Percentiles rank a stretch among this genome's conserved stretches.
These are phyloP conservation scores for Cryptotermes secundus DNA, from an alignment of 1,140 invertebrate species.

Conservation along the genomic window DNA sequence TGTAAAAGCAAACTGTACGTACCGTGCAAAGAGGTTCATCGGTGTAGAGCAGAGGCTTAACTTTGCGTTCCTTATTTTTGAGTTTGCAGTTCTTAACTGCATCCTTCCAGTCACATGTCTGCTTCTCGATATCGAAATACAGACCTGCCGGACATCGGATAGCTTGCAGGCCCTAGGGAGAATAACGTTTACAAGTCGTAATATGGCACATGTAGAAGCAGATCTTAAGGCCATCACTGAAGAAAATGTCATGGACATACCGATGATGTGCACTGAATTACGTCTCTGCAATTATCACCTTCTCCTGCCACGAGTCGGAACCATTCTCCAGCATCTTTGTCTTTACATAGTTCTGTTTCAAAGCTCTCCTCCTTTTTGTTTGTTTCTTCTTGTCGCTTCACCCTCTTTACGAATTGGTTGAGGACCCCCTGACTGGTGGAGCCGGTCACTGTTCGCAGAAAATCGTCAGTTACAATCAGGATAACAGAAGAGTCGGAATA, in stretches of 20 bases:
- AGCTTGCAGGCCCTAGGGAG: constrained; percentile 78
- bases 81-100: constrained; percentile 90
- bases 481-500: not conserved
- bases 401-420: constrained; percentile 12
- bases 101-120: constrained; percentile 94
- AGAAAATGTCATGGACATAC: constrained; percentile 52
- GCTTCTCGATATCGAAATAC: constrained; percentile 93
- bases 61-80: constrained; percentile 87
- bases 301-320: constrained; percentile 86
- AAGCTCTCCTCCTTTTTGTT: constrained; percentile 81
- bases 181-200: not conserved
- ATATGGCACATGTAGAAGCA: too few species aligned
- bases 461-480: not conserved
- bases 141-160: constrained; percentile 90
- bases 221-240: too few species aligned
- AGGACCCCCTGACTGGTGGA: not conserved
- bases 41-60: constrained; percentile 84
- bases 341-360: constrained; percentile 87
- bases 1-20: constrained; percentile 33
- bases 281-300: constrained; percentile 91
- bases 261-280: constrained; percentile 92
- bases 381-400: constrained; percentile 54
- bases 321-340: constrained; percentile 94
- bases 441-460: not conserved
- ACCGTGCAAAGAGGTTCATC: constrained; percentile 82